These are phyloP conservation scores for Ectemnius cavifrons DNA, from an alignment of 2,888 invertebrate genomes.

Conservation along the genomic window DNA sequence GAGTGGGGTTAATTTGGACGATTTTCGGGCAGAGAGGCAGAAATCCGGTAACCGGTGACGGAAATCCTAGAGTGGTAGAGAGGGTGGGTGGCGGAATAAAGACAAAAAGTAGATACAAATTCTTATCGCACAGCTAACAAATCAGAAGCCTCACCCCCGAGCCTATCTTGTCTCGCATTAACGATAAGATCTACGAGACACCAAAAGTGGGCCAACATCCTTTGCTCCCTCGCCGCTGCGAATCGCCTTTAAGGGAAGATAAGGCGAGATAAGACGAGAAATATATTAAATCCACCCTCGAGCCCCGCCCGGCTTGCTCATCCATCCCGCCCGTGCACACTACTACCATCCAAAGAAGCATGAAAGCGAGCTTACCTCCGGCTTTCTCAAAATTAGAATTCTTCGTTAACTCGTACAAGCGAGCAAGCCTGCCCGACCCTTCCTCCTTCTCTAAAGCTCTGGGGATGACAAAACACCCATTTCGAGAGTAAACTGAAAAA, in stretches of 20 bases:
- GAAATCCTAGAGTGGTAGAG: slow-evolving; percentile 30
- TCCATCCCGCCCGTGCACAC: slow-evolving; percentile 32
- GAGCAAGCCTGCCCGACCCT: not conserved
- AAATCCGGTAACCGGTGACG: not conserved
- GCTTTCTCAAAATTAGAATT: slow-evolving; percentile 59
- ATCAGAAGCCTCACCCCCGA: slow-evolving; percentile 60
- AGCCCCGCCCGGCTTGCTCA: slow-evolving; percentile 32
- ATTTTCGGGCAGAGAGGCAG: not conserved
- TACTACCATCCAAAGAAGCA: slow-evolving; percentile 22
- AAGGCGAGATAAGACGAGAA: slow-evolving; percentile 64
- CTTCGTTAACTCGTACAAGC: slow-evolving; percentile 48
- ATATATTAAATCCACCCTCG: slow-evolving; percentile 64
- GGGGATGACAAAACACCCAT: slow-evolving; percentile 39
- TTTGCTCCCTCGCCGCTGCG: slow-evolving; percentile 59
- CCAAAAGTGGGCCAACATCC: slow-evolving; percentile 63
- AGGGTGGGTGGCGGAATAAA: slow-evolving; percentile 35
- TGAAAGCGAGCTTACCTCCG: slow-evolving; percentile 37
- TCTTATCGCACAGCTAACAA: slow-evolving; percentile 67
- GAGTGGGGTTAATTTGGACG: not conserved
- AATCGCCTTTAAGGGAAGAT: slow-evolving; percentile 65
- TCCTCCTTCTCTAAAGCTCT: not conserved
- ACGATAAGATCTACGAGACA: slow-evolving; percentile 68
- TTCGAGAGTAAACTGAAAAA: slow-evolving; percentile 51
- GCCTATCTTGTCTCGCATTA: slow-evolving; percentile 67
- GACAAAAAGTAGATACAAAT: slow-evolving; percentile 57